These are phyloP conservation scores for Campylorhamphus procurvoides DNA, from an alignment of 2,113 vertebrate species.

Conservation along the genomic window DNA sequence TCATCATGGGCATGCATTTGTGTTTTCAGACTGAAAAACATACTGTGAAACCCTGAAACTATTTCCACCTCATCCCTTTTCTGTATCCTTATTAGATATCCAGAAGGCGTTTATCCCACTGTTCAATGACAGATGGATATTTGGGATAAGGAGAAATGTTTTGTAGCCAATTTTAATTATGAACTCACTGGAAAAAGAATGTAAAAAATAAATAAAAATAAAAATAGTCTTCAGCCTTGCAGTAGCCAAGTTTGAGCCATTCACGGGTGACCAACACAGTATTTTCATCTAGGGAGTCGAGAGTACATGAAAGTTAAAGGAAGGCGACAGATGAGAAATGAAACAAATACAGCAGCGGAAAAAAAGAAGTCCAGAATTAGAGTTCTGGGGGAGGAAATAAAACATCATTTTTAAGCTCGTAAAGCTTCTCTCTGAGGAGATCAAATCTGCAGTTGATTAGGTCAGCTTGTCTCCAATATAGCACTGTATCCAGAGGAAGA, in stretches of 20 bases:
- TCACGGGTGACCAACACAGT: neutral
- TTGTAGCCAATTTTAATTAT: neutral
- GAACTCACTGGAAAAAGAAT: neutral
- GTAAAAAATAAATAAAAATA: neutral
- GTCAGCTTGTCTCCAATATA: neutral
- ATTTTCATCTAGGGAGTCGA: neutral
- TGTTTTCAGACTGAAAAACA: neutral
- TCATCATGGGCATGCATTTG: neutral
- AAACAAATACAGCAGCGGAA: neutral
- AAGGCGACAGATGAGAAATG: neutral
- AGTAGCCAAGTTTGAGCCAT: neutral
- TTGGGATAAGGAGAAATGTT: neutral
- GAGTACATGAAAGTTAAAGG: neutral
- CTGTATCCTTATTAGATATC: neutral
- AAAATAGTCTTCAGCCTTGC: neutral
- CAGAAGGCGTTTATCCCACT: neutral
- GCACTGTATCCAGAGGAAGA: neutral
- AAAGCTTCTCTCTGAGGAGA: conserved; percentile 21
- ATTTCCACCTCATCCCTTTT: neutral
- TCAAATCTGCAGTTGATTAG: conserved; percentile 27
- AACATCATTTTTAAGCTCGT: neutral
- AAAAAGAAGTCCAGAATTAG: neutral
- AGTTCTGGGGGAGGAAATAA: conserved; percentile 26
- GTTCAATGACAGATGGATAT: neutral
- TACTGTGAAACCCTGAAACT: neutral